Base-by-base conservation (phyloP, 2,888 invertebrate genomes). In the Hirudinaria manillensis region DNA sequence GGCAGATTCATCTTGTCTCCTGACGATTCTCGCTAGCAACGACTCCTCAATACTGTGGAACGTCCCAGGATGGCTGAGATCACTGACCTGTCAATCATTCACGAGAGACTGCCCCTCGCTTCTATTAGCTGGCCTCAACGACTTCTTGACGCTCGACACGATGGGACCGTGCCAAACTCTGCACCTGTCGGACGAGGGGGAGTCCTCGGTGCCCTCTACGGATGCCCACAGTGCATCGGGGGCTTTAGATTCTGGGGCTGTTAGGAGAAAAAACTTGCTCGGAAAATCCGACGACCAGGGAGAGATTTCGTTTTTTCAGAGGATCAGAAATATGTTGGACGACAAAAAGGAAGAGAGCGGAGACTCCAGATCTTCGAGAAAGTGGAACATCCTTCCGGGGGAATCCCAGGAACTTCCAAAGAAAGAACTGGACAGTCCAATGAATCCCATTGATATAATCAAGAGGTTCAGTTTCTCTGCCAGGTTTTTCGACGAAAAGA, bases 401-500 rank as follows among this genome's bases (percentile, higher is more conserved):
- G 68, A 34, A 34, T 34, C n/a, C 21, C 36, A 2, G 4, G n/a
- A 34, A 61, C 19, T 61, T 68, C 68, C 36, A n/a, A 68, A 68
- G 21, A 36, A 36, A n/a, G 68, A 68, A 7, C 21, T n/a, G 19
- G 68, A 68, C n/a, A 68, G 32, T 38, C 55, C 65, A 4, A 32
- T 73, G 27, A 65, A 34, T 16, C 61, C 73, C 34, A 73, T 73
- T 4, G 73, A 73, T 7, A 55, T 73, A 4, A 73, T 73, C 27
- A 73, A 38, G 34, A 73, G 73, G 27, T 38, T 73, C 55, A 72
- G 72, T 19, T 27, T 72, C 21, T 36, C 73, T n/a, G 73, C 55
- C 34, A 73, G 16, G 36, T 56, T 73, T 21, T 73, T 73, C 32
- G 73, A 73, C 21, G 73, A 73, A 6, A 73, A 73, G 38, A 73